phyloP scores from a whole-genome alignment of 2,888 invertebrate genomes.

The Brachyopa scutellaris region DNA sequence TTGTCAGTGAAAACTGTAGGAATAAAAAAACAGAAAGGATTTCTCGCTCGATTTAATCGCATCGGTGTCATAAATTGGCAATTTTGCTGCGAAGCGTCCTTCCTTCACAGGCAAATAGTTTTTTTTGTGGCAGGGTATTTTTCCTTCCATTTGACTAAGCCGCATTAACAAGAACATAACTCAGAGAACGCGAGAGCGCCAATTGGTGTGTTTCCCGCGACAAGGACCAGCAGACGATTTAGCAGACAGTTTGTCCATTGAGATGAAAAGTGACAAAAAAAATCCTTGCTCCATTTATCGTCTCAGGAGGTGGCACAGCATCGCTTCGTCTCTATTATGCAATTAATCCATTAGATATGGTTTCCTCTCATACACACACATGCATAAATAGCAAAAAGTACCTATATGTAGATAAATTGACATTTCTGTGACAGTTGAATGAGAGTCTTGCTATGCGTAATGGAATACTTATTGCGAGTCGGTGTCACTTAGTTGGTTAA shows the following conservation, averaged over 20 bases:
- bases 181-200: background rate
- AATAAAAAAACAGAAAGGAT: background rate
- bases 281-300: background rate
- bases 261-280: background rate
- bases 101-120: background rate
- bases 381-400: background rate
- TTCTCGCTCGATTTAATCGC: conserved; percentile 21
- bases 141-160: conserved; percentile 10
- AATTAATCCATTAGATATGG: background rate
- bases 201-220: background rate
- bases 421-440: conserved; percentile 1
- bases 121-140: conserved; percentile 1
- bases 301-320: background rate
- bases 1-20: background rate
- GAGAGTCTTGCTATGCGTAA: background rate
- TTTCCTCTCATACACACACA: too few species aligned
- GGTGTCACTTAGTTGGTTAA: conserved; percentile 2
- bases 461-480: conserved; percentile 21
- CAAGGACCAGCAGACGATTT: background rate
- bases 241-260: background rate
- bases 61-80: conserved; percentile 41
- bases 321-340: background rate
- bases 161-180: background rate
- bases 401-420: background rate
- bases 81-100: background rate